Percentiles rank a stretch among this genome's conserved stretches.
Evolutionary conservation across 2,797 vertebrate genomes (phyloP).

Genomic region (Dendrocincla tyrannina): DNA sequence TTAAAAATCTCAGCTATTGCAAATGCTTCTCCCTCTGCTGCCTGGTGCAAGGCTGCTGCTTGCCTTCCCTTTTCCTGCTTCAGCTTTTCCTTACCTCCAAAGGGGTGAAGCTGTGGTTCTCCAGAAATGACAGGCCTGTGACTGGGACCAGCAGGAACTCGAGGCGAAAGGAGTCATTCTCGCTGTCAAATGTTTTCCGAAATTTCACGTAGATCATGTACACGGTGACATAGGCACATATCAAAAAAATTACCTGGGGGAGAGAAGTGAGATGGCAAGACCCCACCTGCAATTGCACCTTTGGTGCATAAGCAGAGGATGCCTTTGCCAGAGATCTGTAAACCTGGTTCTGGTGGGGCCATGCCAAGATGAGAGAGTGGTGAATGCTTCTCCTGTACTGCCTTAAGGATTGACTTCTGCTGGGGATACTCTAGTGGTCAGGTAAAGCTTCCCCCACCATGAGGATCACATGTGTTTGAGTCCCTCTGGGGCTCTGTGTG

Average conservation of each 20-base stretch:
- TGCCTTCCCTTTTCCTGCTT: background rate
- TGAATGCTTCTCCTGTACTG: background rate
- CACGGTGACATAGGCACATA: conserved; percentile 88
- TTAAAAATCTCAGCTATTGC: background rate
- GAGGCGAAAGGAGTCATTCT: conserved; percentile 91
- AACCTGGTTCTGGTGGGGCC: background rate
- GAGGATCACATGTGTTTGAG: background rate
- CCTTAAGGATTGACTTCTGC: background rate
- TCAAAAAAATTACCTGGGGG: conserved; percentile 89
- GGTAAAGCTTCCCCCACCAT: background rate
- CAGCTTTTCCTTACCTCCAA: conserved; percentile 83
- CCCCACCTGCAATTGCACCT: background rate
- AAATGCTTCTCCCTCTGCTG: background rate
- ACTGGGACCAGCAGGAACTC: conserved; percentile 95
- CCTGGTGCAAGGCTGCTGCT: background rate
- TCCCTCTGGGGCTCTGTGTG: background rate
- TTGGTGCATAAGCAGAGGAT: background rate
- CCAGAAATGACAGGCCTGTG: conserved; percentile 90
- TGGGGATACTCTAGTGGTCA: background rate
- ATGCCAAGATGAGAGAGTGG: background rate
- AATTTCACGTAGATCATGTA: conserved; percentile 93
- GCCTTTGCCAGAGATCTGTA: background rate
- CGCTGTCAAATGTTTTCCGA: conserved; percentile 82
- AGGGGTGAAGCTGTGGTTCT: conserved; percentile 89
- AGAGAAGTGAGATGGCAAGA: background rate